Conservation (phyloP, 2,113 vertebrate genomes). For the Plectropomus leopardus region DNA sequence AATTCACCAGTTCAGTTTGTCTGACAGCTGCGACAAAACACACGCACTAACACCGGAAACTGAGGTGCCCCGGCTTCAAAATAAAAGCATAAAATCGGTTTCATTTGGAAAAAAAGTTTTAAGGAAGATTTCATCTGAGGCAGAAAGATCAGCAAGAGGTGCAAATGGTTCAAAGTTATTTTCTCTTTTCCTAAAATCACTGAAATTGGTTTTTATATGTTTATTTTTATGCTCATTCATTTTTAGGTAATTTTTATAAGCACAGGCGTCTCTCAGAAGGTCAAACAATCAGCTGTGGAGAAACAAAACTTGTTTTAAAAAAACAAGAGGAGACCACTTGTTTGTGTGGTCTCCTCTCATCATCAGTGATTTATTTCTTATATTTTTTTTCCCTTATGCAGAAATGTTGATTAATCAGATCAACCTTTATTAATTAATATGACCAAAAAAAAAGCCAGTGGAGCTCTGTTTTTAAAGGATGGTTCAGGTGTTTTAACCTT, state of each 20-base stretch:
- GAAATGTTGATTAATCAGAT: too few relatives aligned
- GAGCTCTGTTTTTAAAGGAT: too few relatives aligned
- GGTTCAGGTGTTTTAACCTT: too few relatives aligned
- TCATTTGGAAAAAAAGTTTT: background rate
- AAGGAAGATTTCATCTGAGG: background rate
- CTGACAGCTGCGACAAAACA: constrained; percentile 5
- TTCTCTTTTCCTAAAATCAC: too few relatives aligned
- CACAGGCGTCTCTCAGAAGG: background rate
- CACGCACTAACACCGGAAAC: background rate
- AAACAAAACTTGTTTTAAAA: background rate
- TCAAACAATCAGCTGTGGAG: background rate
- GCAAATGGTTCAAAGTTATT: too few relatives aligned
- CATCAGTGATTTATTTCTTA: background rate
- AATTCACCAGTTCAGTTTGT: background rate
- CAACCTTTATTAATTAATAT: too few relatives aligned
- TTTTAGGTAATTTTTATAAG: background rate
- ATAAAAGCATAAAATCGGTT: constrained; percentile 9
- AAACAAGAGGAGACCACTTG: too few relatives aligned
- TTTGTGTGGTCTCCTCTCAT: too few relatives aligned
- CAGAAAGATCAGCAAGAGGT: background rate
- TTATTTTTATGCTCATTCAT: background rate
- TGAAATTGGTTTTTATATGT: background rate
- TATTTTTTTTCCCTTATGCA: background rate
- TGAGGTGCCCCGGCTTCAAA: background rate
- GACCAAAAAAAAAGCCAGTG: too few relatives aligned